A percentile compares a stretch with the other conserved stretches of the same genome.
Evolutionary conservation across 2,113 vertebrate genomes (phyloP).

Genomic region (Microcebus griseorufus): DNA sequence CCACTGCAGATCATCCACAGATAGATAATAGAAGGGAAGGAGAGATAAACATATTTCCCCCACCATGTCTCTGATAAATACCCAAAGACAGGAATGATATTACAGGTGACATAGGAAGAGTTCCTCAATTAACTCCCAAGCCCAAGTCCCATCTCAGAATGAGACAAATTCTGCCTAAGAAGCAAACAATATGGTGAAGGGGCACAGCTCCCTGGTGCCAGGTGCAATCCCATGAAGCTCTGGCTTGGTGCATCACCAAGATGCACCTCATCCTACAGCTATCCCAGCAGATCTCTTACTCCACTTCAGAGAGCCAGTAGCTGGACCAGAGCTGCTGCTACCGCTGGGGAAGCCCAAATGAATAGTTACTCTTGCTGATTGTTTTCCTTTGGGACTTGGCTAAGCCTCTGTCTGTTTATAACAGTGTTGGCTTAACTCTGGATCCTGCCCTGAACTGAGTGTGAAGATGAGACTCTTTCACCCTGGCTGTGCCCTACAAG

Average conservation of each 20-base stretch:
- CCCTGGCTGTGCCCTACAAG: neutral
- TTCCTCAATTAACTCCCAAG: neutral
- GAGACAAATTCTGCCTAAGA: neutral
- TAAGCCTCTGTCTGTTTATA: neutral
- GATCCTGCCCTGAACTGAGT: neutral
- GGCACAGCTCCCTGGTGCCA: neutral
- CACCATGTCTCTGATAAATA: neutral
- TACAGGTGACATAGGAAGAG: neutral
- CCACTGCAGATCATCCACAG: neutral
- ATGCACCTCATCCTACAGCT: neutral
- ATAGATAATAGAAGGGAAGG: neutral
- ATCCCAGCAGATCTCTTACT: neutral
- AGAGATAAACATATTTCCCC: neutral
- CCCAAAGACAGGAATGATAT: neutral
- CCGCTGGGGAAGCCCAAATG: neutral
- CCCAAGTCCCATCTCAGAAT: neutral
- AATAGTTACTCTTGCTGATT: neutral
- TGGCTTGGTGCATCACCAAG: neutral
- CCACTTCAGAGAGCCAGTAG: neutral
- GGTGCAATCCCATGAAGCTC: neutral
- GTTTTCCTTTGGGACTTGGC: neutral
- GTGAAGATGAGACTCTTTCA: neutral
- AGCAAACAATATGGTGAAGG: neutral
- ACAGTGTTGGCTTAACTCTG: neutral
- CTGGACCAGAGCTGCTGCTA: neutral